Evolutionary conservation across 2,113 vertebrate species (phyloP), one percentile per base, ranked within the genome.

Genomic region (Lucifuga dentata): DNA sequence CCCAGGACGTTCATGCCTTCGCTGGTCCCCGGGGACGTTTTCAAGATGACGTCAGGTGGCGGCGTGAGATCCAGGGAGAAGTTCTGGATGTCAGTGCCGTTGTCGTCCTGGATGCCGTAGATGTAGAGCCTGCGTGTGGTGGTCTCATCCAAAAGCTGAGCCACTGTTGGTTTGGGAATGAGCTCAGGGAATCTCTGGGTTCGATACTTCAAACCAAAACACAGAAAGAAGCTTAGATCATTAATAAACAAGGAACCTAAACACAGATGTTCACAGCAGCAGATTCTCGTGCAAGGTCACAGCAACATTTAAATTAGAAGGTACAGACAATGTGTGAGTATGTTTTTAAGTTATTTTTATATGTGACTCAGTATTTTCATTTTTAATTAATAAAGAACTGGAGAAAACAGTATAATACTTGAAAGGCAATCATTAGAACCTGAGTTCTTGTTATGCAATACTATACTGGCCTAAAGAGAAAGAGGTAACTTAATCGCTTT

Each of bases 1-100:
- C 97, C 98, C n/a, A 99, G 90, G 15, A 99, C 98, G 0, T 99
- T 99, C 96, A 98, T 99, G 90, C 98, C 98, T 0, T 98, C 97
- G 0, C 95, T 99, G 44, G 95, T 95, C 16, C 95, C 96, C 0
- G 97, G 96, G 2, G 95, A 95, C 0, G 96, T 96, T 63, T 95
- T 95, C 91, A 98, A 94, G 57, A 95, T 83, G 57, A 99, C 92
- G 61, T 98, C 96, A 0, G 97, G 97, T 0, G 97, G 94, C 0
- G 96, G 97, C 1, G 96, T 99, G 60, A 99, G 93, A 63, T 99
- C 98, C 86, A 99, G 87, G 45, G 95, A 94, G 50, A 99, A 97
- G 83, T 95, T 98, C 91, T 98, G 97, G 43, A 96, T 65, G 0
- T 89, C 94, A 0, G 94, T 95, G 77, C 95, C 90, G 0, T 98